Conservation (phyloP, 2,113 vertebrate species). For the Mesembrinibis cayennensis region DNA sequence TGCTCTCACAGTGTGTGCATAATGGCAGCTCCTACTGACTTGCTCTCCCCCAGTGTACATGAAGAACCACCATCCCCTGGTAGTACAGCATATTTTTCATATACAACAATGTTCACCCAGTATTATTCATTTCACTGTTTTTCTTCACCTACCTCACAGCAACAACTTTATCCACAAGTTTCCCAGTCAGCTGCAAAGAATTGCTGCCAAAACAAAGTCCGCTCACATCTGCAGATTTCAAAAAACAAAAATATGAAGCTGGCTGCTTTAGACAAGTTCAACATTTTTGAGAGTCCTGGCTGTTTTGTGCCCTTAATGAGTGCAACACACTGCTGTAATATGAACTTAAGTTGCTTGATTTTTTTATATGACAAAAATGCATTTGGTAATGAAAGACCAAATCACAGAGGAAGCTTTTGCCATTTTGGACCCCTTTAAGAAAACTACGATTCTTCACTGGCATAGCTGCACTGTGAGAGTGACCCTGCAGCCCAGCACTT, state of each 20-base stretch:
- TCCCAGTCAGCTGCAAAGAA: slow-evolving; percentile 83
- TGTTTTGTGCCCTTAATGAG: not conserved
- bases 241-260: slow-evolving; percentile 11
- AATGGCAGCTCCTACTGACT: not conserved
- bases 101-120: not conserved
- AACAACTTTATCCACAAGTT: slow-evolving; percentile 85
- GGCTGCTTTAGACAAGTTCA: not conserved
- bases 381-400: not conserved
- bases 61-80: not conserved
- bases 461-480: not conserved
- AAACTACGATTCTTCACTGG: not conserved
- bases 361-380: not conserved
- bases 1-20: not conserved
- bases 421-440: not conserved
- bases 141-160: slow-evolving; percentile 80
- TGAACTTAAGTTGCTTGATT: not conserved
- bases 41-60: not conserved
- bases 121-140: not conserved
- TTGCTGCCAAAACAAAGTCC: slow-evolving; percentile 80
- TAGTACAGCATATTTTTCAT: not conserved
- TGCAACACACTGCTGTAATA: not conserved
- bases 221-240: slow-evolving; percentile 78
- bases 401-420: not conserved
- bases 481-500: not conserved
- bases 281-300: not conserved